Conservation (phyloP, 2,113 vertebrate genomes). For the Semicossyphus pulcher region DNA sequence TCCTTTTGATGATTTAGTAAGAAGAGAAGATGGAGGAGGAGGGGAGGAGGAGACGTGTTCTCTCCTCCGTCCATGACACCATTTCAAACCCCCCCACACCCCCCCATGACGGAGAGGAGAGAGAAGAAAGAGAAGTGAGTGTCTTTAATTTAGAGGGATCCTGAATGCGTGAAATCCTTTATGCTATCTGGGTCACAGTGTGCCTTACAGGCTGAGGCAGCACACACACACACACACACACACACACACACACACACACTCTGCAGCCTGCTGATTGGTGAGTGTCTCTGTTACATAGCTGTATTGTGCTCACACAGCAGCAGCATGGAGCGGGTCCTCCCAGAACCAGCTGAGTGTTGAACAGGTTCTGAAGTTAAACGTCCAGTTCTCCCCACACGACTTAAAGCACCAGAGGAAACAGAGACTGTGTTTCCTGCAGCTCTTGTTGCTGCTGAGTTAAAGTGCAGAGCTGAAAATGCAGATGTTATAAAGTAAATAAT, state of each 20-base stretch:
- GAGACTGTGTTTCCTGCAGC: too few relatives aligned
- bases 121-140: slow-evolving; percentile 59
- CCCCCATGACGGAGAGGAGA: slow-evolving; percentile 39
- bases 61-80: slow-evolving; percentile 72
- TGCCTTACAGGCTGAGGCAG: slow-evolving; percentile 74
- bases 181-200: slow-evolving; percentile 82
- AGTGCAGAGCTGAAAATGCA: too few relatives aligned
- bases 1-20: slow-evolving; percentile 83
- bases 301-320: not conserved
- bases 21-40: slow-evolving; percentile 48
- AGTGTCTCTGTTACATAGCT: not conserved
- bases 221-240: slow-evolving; percentile 39
- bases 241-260: slow-evolving; percentile 25
- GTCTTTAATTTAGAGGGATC: slow-evolving; percentile 79
- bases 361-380: not conserved
- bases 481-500: too few relatives aligned
- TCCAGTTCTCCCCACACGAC: too few relatives aligned
- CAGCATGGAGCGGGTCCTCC: not conserved
- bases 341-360: not conserved
- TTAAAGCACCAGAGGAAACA: too few relatives aligned
- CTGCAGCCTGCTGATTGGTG: slow-evolving; percentile 30
- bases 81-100: slow-evolving; percentile 61
- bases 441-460: too few relatives aligned
- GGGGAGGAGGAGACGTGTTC: slow-evolving; percentile 50
- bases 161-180: slow-evolving; percentile 77